Base-by-base conservation (phyloP, 2,797 vertebrate species). In the Microchirus variegatus region DNA sequence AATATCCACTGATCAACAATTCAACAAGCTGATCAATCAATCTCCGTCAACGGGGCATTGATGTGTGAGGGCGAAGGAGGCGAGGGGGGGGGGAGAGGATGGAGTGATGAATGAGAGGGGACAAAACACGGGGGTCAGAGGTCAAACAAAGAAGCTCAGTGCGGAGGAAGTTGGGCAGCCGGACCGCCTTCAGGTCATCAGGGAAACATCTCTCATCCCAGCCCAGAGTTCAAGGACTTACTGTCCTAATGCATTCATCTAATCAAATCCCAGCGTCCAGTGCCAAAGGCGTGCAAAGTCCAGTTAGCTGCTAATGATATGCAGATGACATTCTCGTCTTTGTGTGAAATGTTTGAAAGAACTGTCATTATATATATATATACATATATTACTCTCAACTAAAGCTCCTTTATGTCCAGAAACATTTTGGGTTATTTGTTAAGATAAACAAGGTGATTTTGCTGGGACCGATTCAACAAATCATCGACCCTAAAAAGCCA, bases 81-180 rank as follows among this genome's bases (percentile, higher is more conserved):
- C 40, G 67, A 65, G 79, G 81, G 78, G 71, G 63, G 73, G 53
- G 41, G 67, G 67, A 79, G 81, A 78, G 62, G 86, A 81, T 80
- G 84, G 88, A 78, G 75, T 91, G 94, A 94, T 83, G 92, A 90
- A 94, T 89, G 89, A 91, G 89, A 82, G 87, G 81, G 86, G 91
- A 91, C 94, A 95, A 92, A 92, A 91, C 85, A 89, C 79, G 38
- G 83, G 88, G 88, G 89, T 90, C 88, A 80, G 71, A 89, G 89
- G 86, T 91, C 90, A 90, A 80, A 82, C 59, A 47, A 53, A 42
- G 73, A 80, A 65, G 86, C 83, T 78, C 60, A 83, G 47, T 67
- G 78, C 70, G 84, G 66, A 81, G 85, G 86, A 87, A 81, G 78
- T 41, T 2, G 58, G 53, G 70, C 59, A 31, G 69, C 44, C 67